Base-by-base conservation (phyloP, 2,797 vertebrate genomes). In the Florisuga fusca region DNA sequence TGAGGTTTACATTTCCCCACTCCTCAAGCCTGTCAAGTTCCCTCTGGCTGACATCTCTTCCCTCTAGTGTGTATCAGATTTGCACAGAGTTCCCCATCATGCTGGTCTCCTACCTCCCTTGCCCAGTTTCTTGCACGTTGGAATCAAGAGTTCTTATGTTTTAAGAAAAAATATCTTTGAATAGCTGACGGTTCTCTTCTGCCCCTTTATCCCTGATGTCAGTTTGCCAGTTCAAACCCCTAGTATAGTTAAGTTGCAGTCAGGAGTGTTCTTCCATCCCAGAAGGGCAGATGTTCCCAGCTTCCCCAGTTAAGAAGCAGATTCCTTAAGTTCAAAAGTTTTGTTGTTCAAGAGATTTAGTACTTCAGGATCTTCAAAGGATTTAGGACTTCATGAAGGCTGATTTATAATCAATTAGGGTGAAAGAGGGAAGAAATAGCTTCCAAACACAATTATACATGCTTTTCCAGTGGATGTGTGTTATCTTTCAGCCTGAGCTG, bases 121-220 rank as follows among this genome's bases (percentile, higher is more conserved):
- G 19, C 9, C 34, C 21, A 22, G 11, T n/a, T 45, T 55, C 38
- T 22, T 54, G 18, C 10, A 34, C 0, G 0, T 41, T 55, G 17
- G n/a, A 69, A 86, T 46, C 46, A 72, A 62, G 31, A 58, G 10
- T 48, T 23, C 21, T 48, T 48, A 11, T 48, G 48, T 22, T 48
- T 13, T 23, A 23, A 48, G 48, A 50, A 58, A 58, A 51, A 74
- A 21, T 7, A 3, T 34, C 12, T 54, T 85, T 23, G 15, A 71
- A 15, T 6, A 53, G 10, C 15, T 80, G 13, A 20, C 26, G 43
- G 3, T 18, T 62, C 23, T 34, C 36, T 48, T 57, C 54, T 71
- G 23, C 8, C 12, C 18, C 50, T 77, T 61, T 45, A 31, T 3
- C 19, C 10, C 29, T 16, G 17, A 43, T 12, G 9, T 6, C 14